Evolutionary conservation across 1,140 invertebrate species (phyloP).

Genomic region (Phymastichus coffea): DNA sequence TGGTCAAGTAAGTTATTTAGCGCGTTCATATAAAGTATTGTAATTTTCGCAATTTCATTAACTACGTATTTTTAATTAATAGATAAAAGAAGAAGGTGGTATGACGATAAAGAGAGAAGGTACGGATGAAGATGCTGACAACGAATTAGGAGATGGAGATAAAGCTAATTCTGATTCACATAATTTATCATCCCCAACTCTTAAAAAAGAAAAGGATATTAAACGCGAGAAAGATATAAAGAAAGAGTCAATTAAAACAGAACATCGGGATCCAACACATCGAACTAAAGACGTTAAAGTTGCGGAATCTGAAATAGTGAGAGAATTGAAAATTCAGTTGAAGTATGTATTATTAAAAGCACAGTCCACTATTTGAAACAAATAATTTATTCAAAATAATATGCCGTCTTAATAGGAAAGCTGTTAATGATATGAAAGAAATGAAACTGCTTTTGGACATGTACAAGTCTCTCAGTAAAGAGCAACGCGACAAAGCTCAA

Average conservation of each 20-base stretch:
- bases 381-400: not conserved
- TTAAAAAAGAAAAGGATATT: constrained; percentile 63
- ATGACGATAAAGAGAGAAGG: constrained; percentile 52
- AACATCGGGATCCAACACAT: constrained; percentile 58
- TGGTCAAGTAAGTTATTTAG: constrained; percentile 41
- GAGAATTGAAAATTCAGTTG: constrained; percentile 86
- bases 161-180: constrained; percentile 50
- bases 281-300: constrained; percentile 63
- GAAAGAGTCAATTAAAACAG: constrained; percentile 62
- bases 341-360: constrained; percentile 69
- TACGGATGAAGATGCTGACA: constrained; percentile 54
- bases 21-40: no score
- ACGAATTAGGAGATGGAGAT: constrained; percentile 51
- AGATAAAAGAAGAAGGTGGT: constrained; percentile 54
- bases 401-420: constrained; percentile 68
- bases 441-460: constrained; percentile 93
- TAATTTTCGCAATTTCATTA: not conserved
- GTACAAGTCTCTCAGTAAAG: constrained; percentile 96
- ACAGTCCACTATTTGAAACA: no score
- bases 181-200: constrained; percentile 53
- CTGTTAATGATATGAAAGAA: constrained; percentile 87
- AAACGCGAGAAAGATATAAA: constrained; percentile 64
- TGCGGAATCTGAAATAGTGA: constrained; percentile 66
- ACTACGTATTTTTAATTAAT: not conserved
- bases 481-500: constrained; percentile 94